These are phyloP conservation scores for Scaptomyza pallida DNA, from an alignment of 1,140 invertebrate species.

Conservation along the genomic window DNA sequence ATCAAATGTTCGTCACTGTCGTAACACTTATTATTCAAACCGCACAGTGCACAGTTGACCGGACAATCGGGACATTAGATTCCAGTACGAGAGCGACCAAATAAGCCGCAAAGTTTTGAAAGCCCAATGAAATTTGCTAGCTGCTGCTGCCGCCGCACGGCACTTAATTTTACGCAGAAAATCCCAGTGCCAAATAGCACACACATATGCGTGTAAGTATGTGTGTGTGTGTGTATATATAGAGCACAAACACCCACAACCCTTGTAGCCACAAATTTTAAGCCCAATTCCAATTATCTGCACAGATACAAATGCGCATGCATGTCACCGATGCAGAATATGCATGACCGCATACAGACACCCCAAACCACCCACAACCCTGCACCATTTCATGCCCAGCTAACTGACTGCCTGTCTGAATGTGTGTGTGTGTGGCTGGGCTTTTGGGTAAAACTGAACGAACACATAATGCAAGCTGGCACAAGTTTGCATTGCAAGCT, in stretches of 20 bases:
- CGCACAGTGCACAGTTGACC: slow-evolving; percentile 11
- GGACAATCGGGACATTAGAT: slow-evolving; percentile 4
- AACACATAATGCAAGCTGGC: slow-evolving; percentile 10
- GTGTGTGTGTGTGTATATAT: neutral
- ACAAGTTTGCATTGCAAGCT: slow-evolving; percentile 18
- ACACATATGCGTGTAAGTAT: neutral
- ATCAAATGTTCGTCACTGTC: slow-evolving; percentile 36
- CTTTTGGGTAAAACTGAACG: slow-evolving; percentile 1
- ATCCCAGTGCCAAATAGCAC: slow-evolving; percentile 31
- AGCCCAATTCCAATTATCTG: slow-evolving; percentile 81
- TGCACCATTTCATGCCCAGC: slow-evolving; percentile 15
- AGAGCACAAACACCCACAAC: slow-evolving; percentile 18
- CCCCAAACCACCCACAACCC: neutral
- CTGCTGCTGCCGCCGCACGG: slow-evolving; percentile 71
- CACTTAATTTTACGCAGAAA: slow-evolving; percentile 73
- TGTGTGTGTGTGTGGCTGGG: slow-evolving; percentile 10
- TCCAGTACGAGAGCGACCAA: slow-evolving; percentile 14
- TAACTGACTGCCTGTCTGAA: slow-evolving; percentile 2
- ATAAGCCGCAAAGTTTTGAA: slow-evolving; percentile 77
- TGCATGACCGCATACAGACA: slow-evolving; percentile 43
- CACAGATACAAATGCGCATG: slow-evolving; percentile 65
- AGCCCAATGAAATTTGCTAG: slow-evolving; percentile 74
- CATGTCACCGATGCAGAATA: slow-evolving; percentile 54
- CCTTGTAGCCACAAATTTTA: slow-evolving; percentile 76
- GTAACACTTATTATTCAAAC: slow-evolving; percentile 37